phyloP scores from a whole-genome alignment of 2,888 invertebrate genomes.

The Tanytarsus gracilentus region DNA sequence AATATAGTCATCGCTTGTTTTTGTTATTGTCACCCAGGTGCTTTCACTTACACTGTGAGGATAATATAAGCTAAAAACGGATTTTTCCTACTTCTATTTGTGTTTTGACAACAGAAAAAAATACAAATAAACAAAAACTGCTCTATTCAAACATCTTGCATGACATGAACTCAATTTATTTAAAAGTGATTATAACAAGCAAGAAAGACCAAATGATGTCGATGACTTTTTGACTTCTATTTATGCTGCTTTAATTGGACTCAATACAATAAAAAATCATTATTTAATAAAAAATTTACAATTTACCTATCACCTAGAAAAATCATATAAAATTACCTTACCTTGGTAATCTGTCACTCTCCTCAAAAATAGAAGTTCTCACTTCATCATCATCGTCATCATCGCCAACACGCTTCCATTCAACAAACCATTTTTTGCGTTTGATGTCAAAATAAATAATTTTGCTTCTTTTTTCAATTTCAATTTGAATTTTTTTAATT shows the following conservation, averaged over 20 bases:
- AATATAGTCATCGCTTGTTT: neutral
- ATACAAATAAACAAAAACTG: conserved; percentile 1
- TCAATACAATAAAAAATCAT: neutral
- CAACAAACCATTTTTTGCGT: too few species aligned
- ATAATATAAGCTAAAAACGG: too few species aligned
- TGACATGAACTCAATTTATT: conserved; percentile 28
- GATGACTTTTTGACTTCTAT: conserved; percentile 26
- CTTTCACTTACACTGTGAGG: conserved; percentile 20
- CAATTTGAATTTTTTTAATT: conserved; percentile 29
- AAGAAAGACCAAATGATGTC: neutral
- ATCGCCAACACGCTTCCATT: too few species aligned
- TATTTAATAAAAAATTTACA: neutral
- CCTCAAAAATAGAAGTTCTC: too few species aligned
- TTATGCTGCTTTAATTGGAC: neutral
- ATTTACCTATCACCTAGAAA: too few species aligned
- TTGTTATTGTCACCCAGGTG: conserved; percentile 17
- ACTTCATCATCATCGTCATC: too few species aligned
- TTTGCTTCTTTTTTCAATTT: conserved; percentile 25
- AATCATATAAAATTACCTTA: too few species aligned
- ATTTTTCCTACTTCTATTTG: conserved; percentile 15
- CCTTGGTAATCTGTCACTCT: too few species aligned
- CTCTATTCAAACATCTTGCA: conserved; percentile 10
- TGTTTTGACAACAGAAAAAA: conserved; percentile 13
- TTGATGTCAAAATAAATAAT: neutral
- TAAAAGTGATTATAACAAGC: conserved; percentile 1